Evolutionary conservation across 2,888 invertebrate species (phyloP).

Genomic region (Eledona agricola): DNA sequence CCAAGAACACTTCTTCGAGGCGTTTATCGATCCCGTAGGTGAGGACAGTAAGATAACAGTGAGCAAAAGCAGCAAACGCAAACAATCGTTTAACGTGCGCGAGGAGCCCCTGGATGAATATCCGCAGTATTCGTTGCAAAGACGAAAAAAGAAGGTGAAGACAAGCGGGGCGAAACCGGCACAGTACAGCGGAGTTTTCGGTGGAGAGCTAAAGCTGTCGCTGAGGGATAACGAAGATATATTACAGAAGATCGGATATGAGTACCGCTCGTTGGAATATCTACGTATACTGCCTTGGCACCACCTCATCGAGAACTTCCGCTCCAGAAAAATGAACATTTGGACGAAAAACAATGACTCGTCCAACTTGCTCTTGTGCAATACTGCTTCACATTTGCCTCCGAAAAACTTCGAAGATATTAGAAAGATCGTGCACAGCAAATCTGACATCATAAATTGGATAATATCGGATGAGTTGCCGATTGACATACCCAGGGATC

Average conservation of each 20-base stretch:
- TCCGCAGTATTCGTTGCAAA: conserved; percentile 40
- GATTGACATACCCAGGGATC: conserved; percentile 37
- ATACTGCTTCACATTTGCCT: conserved; percentile 38
- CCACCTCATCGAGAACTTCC: conserved; percentile 46
- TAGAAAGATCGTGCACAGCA: conserved; percentile 36
- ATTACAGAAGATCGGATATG: conserved; percentile 34
- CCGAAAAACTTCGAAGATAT: conserved; percentile 51
- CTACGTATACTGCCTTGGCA: conserved; percentile 51
- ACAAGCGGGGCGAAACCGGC: conserved; percentile 1
- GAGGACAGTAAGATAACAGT: not conserved
- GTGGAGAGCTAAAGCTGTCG: conserved; percentile 39
- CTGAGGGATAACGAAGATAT: conserved; percentile 37
- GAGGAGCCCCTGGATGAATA: conserved; percentile 41
- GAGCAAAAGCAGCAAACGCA: conserved; percentile 38
- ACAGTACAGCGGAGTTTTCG: conserved; percentile 25
- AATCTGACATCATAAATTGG: conserved; percentile 54
- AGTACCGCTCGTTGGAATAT: conserved; percentile 36
- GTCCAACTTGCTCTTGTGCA: conserved; percentile 40
- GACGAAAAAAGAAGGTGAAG: conserved; percentile 19
- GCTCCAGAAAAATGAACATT: conserved; percentile 44
- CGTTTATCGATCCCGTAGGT: not conserved
- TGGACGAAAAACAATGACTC: conserved; percentile 47
- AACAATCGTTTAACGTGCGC: conserved; percentile 39
- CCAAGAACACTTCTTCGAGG: not conserved
- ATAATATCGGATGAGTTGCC: conserved; percentile 51